These are phyloP conservation scores for Echiichthys vipera DNA, from an alignment of 2,797 vertebrate genomes.

Conservation along the genomic window DNA sequence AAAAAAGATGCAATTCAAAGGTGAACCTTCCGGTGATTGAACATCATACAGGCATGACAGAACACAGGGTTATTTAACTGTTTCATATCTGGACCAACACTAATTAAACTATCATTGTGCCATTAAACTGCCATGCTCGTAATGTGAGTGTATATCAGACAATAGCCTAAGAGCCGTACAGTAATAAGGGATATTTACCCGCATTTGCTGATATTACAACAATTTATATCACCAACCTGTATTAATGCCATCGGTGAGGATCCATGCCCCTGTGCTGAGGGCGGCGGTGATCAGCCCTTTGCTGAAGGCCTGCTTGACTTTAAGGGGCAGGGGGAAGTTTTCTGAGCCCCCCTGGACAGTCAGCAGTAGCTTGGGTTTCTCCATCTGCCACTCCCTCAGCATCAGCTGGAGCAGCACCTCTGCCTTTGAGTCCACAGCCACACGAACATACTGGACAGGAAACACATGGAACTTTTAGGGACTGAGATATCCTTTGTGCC, in stretches of 20 bases:
- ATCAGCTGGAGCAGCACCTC: conserved; percentile 92
- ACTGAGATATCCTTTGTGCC: not conserved
- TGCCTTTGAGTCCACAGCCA: conserved; percentile 90
- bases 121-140: not conserved
- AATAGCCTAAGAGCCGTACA: not conserved
- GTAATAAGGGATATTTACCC: not conserved
- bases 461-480: conserved; percentile 14
- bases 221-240: conserved; percentile 80
- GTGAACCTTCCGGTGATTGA: too few species aligned
- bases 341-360: conserved; percentile 94
- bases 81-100: not conserved
- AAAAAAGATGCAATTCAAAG: too few species aligned
- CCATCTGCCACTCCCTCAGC: conserved; percentile 97
- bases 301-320: conserved; percentile 91
- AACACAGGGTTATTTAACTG: not conserved
- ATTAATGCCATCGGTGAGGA: conserved; percentile 95
- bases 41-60: not conserved
- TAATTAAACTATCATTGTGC: not conserved
- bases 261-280: conserved; percentile 95
- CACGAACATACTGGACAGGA: conserved; percentile 89
- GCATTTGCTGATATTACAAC: not conserved
- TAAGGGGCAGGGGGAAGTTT: conserved; percentile 90
- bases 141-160: not conserved
- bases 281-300: conserved; percentile 93
- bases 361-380: conserved; percentile 93